phyloP scores from a whole-genome alignment of 2,797 vertebrate species.

The Intellagama lesueurii region DNA sequence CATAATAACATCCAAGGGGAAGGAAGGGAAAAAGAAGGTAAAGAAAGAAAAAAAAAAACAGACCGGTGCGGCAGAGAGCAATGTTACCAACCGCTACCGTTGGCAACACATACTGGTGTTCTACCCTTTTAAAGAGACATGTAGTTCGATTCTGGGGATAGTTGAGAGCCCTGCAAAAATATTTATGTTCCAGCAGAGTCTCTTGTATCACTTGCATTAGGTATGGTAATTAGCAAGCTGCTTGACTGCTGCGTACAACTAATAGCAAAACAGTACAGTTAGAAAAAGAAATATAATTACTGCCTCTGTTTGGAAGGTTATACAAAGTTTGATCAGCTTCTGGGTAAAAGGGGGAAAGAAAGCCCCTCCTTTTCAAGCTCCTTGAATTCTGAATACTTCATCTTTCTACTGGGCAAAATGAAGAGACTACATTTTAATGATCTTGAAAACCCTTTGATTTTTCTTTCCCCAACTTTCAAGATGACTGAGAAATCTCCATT shows the following conservation, averaged over 20 bases:
- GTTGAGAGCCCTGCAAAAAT: background rate
- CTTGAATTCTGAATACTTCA: background rate
- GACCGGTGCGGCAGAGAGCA: no score
- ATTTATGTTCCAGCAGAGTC: background rate
- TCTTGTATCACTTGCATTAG: background rate
- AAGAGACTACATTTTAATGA: background rate
- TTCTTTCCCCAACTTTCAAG: background rate
- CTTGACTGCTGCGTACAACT: background rate
- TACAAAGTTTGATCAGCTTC: background rate
- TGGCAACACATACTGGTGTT: background rate
- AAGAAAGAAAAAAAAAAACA: no score
- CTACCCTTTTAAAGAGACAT: background rate
- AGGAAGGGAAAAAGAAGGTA: no score
- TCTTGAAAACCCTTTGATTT: slow-evolving; percentile 32
- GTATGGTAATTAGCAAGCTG: background rate
- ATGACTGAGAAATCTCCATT: slow-evolving; percentile 16
- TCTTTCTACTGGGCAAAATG: background rate
- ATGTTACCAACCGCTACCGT: no score
- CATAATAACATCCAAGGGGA: no score
- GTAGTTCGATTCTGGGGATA: background rate
- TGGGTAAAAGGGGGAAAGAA: background rate
- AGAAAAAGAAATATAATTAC: background rate
- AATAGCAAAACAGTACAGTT: background rate
- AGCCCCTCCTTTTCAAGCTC: background rate
- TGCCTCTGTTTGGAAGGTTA: background rate